Base-by-base conservation (phyloP, 2,888 invertebrate genomes). In the Carabus problematicus region DNA sequence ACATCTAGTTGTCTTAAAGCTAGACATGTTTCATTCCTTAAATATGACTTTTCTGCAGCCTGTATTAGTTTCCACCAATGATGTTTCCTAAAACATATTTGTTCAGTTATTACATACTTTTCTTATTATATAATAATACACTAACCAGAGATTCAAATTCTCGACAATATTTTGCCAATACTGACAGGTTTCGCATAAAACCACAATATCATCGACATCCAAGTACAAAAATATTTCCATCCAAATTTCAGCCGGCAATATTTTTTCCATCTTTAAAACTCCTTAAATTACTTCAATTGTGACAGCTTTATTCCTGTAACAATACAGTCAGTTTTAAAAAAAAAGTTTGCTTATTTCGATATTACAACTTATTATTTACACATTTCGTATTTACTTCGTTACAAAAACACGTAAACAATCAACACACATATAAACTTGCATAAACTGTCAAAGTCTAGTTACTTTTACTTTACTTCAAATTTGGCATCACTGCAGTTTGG, bases 211-310 rank as follows among this genome's bases (percentile, higher is more conserved):
- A 42, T 69, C 45, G 7, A 47, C 43, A 39, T 39, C 16, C 43
- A 69, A 43, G 47, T 45, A 43, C 19, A 40, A n/a, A 69, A 69
- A 69, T 39, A 69, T 61, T 39, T 69, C 39, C 16, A 69, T 61
- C 16, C 54, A 39, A 45, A 61, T 62, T 55, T 69, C 69, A 8
- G 56, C 9, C n/a, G 69, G 69, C 8, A 66, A 39, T 8, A 49
- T 19, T 56, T 56, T 41, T 16, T 64, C 64, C 64, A 64, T 64
- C 8, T 11, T 55, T 55, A 16, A n/a, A 55, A 7, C 3, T 56
- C 11, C n/a, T 12, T 11, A 19, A 56, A 29, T 29, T 29, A 29
- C 29, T 29, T 29, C 29, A 2, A 29, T 6, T 6, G 29, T 29
- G 29, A 29, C 29, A 29, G 3, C 6, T 29, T 29, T 29, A 29